phyloP scores from a whole-genome alignment of 30 jellyfish, hydroid and myxozoan species.

The Chrysaora quinquecirrha region DNA sequence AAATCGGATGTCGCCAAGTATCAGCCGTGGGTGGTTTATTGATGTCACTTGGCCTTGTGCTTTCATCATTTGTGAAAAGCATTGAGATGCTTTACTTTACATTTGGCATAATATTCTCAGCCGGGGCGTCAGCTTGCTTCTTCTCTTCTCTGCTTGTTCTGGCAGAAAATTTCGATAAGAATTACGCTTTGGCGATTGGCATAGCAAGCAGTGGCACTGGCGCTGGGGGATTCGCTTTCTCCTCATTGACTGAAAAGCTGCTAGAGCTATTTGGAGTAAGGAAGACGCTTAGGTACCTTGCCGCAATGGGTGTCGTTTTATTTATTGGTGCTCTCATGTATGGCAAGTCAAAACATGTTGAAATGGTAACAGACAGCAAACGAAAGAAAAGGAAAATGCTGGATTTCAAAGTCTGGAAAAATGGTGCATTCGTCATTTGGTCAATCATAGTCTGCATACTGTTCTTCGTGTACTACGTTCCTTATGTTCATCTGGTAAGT shows the following conservation, averaged over 20 bases:
- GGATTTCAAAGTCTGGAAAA: slow-evolving; percentile 41
- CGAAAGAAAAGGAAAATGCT: slow-evolving; percentile 26
- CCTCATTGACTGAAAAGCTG: slow-evolving; percentile 44
- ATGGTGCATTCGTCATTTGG: slow-evolving; percentile 59
- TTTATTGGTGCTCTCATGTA: slow-evolving; percentile 58
- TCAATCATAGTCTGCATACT: slow-evolving; percentile 53
- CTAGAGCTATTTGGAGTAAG: slow-evolving; percentile 40
- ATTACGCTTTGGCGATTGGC: slow-evolving; percentile 63
- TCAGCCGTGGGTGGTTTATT: slow-evolving; percentile 50
- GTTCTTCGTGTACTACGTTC: slow-evolving; percentile 59
- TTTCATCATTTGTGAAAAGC: slow-evolving; percentile 58
- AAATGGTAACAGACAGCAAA: neutral
- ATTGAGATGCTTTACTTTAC: slow-evolving; percentile 52
- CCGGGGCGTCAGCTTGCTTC: slow-evolving; percentile 66
- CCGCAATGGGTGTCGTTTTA: slow-evolving; percentile 26
- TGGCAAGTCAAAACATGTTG: slow-evolving; percentile 4
- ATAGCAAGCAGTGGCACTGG: slow-evolving; percentile 74
- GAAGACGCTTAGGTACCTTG: slow-evolving; percentile 31
- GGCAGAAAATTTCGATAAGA: slow-evolving; percentile 58
- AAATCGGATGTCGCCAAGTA: slow-evolving; percentile 70
- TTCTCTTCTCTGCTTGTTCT: slow-evolving; percentile 70
- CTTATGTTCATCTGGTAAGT: slow-evolving; percentile 80
- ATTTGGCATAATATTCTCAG: slow-evolving; percentile 55
- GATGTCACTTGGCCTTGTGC: slow-evolving; percentile 52
- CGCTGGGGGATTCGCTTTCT: slow-evolving; percentile 68